Evolutionary conservation across 1,140 invertebrate genomes (phyloP), one percentile per base, ranked within the genome.

Genomic region (Zaprionus capensis): DNA sequence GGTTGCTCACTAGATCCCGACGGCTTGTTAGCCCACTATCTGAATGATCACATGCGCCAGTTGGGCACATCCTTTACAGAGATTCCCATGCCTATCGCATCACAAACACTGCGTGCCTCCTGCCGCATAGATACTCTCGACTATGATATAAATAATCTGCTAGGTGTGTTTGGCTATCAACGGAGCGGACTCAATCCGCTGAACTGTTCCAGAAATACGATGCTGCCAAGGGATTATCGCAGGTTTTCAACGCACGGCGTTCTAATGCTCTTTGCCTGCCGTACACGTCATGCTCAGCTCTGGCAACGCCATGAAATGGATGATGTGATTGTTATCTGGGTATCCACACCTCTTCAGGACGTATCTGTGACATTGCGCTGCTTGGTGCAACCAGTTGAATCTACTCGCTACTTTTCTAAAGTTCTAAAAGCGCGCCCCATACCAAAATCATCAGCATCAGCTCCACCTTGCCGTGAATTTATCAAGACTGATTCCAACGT

Each of bases 321-420:
- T 34, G 82, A 85, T 31, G 82, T 82, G 4, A n/a, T 85, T 31
- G 82, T 53, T 17, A 51, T 85, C 20, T 85, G 82, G 82, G 78
- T 68, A 2, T 26, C 64, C 14, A 86, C 78, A 6, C 79, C 82
- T 2, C 15, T 82, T 20, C 78, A 85, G 31, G 51, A 55, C 2
- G 68, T 64, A 9, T 51, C 56, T 5, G 63, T 85, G 24, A 59
- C 51, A 1, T 1, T 85, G 20, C 82, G 82, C 3, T 80, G 80
- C 15, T 38, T 69, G 2, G 82, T 81, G 7, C 75, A 86, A 31
- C 41, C 71, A 0, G 53, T 56, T 0, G 14, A 76, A 9, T 79
- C 78, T 2, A 15, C 64, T 1, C 82, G 71, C 5, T 79, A 67
- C 59, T 86, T 70, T 61, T 55, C 68, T 5, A 85, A 81, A 31